phyloP scores from a whole-genome alignment of 2,888 invertebrate genomes.

The Danaus chrysippus region DNA sequence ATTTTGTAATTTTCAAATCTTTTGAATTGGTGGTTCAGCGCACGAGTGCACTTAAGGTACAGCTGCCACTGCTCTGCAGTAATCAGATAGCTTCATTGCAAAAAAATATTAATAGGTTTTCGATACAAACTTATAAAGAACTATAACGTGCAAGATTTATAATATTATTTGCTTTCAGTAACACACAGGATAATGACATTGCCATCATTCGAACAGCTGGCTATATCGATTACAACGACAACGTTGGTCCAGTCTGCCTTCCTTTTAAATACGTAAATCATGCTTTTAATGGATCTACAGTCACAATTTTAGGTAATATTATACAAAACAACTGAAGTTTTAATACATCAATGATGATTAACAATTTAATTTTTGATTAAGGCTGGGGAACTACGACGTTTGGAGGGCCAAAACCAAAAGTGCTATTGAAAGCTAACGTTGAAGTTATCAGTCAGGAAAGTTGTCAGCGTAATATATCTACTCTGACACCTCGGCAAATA shows the following conservation, averaged over 20 bases:
- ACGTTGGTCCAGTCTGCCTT: constrained; percentile 81
- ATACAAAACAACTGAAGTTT: not conserved
- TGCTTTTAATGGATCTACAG: constrained; percentile 50
- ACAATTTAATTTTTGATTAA: not conserved
- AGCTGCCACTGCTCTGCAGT: no score
- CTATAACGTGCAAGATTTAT: no score
- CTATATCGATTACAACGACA: constrained; percentile 65
- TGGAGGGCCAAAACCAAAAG: constrained; percentile 70
- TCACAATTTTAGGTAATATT: constrained; percentile 70
- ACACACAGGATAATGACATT: constrained; percentile 73
- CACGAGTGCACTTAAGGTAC: no score
- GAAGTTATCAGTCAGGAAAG: constrained; percentile 61
- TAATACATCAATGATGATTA: no score
- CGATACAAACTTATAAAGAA: no score
- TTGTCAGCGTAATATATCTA: constrained; percentile 51
- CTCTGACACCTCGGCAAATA: constrained; percentile 49
- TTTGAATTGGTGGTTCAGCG: no score
- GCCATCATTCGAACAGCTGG: constrained; percentile 60
- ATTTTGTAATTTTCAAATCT: no score
- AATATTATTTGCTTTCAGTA: constrained; percentile 35
- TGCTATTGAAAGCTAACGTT: constrained; percentile 74
- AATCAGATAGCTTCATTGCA: no score
- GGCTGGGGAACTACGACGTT: constrained; percentile 80
- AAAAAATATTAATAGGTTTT: no score
- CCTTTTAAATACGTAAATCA: constrained; percentile 72